These are phyloP conservation scores for Nasonia giraulti DNA, from an alignment of 1,140 invertebrate species.

Conservation along the genomic window DNA sequence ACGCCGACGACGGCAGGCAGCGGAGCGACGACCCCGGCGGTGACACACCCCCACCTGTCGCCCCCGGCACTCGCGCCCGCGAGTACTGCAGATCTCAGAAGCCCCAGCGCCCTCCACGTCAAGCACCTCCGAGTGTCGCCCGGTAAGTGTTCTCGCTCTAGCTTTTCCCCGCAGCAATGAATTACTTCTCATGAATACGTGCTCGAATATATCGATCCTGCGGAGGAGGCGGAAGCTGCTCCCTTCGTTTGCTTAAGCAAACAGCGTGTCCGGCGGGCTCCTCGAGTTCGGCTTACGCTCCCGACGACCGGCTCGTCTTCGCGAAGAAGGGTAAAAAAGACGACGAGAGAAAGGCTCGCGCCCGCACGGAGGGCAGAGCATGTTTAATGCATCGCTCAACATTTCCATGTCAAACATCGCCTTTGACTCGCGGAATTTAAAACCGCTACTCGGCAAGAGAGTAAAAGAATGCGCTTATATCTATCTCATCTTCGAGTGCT, in stretches of 20 bases:
- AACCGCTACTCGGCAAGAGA: slow-evolving; percentile 61
- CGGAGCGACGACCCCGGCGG: slow-evolving; percentile 48
- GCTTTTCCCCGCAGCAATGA: not conserved
- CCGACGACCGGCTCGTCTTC: slow-evolving; percentile 37
- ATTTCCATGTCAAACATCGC: slow-evolving; percentile 75
- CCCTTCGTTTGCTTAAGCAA: slow-evolving; percentile 73
- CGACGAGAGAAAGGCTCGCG: slow-evolving; percentile 47
- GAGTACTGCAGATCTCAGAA: slow-evolving; percentile 68
- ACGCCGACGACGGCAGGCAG: slow-evolving; percentile 64
- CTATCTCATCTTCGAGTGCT: slow-evolving; percentile 24
- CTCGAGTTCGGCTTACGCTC: slow-evolving; percentile 52
- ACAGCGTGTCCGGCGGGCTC: slow-evolving; percentile 53
- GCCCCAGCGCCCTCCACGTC: slow-evolving; percentile 65
- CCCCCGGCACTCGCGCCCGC: slow-evolving; percentile 67
- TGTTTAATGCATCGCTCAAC: slow-evolving; percentile 74
- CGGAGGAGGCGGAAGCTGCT: slow-evolving; percentile 56
- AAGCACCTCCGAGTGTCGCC: slow-evolving; percentile 68
- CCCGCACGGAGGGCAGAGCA: slow-evolving; percentile 62
- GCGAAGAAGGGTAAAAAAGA: slow-evolving; percentile 48
- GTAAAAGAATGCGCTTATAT: not conserved
- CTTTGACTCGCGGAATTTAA: slow-evolving; percentile 74
- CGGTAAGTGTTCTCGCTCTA: slow-evolving; percentile 58
- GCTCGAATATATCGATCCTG: slow-evolving; percentile 61
- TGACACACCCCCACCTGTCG: slow-evolving; percentile 68
- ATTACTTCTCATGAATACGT: not conserved